Percentiles rank a stretch among this genome's conserved stretches.
Conservation (phyloP, 2,113 vertebrate species). For the Vidua chalybeata region DNA sequence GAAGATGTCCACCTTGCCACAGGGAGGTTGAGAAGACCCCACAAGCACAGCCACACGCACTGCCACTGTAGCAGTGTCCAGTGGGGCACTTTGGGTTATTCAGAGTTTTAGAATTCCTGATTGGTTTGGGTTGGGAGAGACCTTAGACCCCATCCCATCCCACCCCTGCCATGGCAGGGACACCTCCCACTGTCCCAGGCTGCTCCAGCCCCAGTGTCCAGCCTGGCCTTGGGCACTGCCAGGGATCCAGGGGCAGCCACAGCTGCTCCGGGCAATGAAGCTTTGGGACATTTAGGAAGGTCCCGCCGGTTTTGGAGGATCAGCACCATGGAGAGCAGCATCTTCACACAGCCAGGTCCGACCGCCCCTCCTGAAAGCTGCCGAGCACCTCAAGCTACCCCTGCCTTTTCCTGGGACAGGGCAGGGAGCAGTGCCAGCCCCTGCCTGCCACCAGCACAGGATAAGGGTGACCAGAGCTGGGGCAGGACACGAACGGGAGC, state of each 20-base stretch:
- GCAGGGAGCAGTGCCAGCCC: background rate
- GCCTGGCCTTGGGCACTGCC: background rate
- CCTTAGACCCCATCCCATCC: accelerated
- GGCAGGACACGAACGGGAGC: no score
- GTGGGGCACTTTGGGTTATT: accelerated
- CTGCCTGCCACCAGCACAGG: background rate
- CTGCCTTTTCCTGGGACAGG: background rate
- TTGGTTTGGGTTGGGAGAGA: background rate
- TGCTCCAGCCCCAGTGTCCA: background rate
- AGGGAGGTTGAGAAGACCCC: background rate
- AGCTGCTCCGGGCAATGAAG: background rate
- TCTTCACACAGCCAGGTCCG: accelerated
- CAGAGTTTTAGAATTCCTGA: background rate
- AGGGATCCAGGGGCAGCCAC: background rate
- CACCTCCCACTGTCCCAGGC: background rate
- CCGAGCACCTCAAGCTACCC: accelerated
- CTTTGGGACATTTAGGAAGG: accelerated
- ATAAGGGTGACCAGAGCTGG: accelerated
- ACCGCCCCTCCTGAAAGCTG: accelerated
- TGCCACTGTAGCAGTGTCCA: background rate
- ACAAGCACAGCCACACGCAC: no score
- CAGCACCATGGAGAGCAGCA: background rate
- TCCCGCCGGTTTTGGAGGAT: accelerated
- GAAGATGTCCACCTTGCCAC: accelerated
- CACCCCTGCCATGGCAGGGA: background rate